Conservation (phyloP, 1,140 invertebrate genomes). For the Sycophaga agraensis region DNA sequence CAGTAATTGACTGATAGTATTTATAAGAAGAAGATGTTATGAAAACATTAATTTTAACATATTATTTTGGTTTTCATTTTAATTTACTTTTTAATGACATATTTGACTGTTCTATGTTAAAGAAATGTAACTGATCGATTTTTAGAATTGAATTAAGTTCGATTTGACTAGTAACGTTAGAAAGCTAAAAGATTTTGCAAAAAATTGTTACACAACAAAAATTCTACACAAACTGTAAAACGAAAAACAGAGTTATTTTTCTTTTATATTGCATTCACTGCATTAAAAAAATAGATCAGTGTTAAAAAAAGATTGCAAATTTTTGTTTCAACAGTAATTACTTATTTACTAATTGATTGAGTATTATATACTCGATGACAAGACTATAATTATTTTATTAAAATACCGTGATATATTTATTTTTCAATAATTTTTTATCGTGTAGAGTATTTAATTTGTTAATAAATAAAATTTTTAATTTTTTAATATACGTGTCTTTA, state of each 20-base stretch:
- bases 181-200: no score
- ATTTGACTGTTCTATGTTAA: not conserved
- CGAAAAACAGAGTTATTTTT: not conserved
- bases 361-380: no score
- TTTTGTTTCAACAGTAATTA: no score
- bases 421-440: conserved; percentile 6
- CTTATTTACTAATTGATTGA: no score
- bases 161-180: not conserved
- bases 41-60: not conserved
- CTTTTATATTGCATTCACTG: no score
- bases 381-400: conserved; percentile 19
- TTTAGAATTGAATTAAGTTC: no score
- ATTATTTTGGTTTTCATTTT: no score
- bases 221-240: no score
- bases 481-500: conserved; percentile 6
- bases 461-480: conserved; percentile 24
- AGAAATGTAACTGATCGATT: no score
- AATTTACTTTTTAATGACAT: not conserved
- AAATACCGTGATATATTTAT: conserved; percentile 9
- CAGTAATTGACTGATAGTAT: conserved; percentile 28
- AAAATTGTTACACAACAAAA: no score
- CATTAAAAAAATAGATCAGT: no score
- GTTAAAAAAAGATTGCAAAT: no score
- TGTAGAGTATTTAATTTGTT: conserved; percentile 15
- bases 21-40: conserved; percentile 2